Base-by-base conservation (phyloP, 2,113 vertebrate species). In the Damaliscus lunatus region DNA sequence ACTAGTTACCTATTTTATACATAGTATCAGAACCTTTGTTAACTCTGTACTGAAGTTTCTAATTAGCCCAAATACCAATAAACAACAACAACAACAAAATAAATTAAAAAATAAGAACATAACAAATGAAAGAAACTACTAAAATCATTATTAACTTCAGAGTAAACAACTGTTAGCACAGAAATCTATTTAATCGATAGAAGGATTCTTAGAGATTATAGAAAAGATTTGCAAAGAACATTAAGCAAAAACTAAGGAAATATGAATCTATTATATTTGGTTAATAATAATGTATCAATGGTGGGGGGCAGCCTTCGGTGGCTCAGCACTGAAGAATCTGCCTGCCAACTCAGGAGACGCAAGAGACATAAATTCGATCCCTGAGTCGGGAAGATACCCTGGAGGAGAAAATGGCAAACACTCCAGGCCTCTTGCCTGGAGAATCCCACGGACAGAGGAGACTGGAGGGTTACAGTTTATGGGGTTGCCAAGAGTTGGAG, bases 101-200 rank as follows among this genome's bases (percentile, higher is more conserved):
- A 43, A 43, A 43, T 43, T 43, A 43, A 27, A 53, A 40, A 21
- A 13, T 2, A 40, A 16, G 25, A 2, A 71, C 48, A 6, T 12
- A 9, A 25, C 2, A 17, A 52, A 7, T 0, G n/a, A 40, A 40
- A n/a, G 48, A 25, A 50, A 9, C 1, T 11, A 29, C 8, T 27
- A 29, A 29, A 53, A 36, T 27, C n/a, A 5, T 17, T n/a, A 17
- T 9, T 74, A 36, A 7, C 7, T 27, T 71, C 87, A 53, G 87
- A 89, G 62, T 7, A 40, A 7, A 29, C 1, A 19, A 27, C 3
- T 53, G 48, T 19, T 4, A 7, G n/a, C 64, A 2, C 2, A 11
- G 25, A 71, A 6, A 40, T 7, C 86, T 12, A 10, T 36, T 16
- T 16, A 19, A 12, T 14, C 15, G 3, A 36, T 3, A 40, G 48